Conservation (phyloP, 2,797 vertebrate species). For the Platalea minor region DNA sequence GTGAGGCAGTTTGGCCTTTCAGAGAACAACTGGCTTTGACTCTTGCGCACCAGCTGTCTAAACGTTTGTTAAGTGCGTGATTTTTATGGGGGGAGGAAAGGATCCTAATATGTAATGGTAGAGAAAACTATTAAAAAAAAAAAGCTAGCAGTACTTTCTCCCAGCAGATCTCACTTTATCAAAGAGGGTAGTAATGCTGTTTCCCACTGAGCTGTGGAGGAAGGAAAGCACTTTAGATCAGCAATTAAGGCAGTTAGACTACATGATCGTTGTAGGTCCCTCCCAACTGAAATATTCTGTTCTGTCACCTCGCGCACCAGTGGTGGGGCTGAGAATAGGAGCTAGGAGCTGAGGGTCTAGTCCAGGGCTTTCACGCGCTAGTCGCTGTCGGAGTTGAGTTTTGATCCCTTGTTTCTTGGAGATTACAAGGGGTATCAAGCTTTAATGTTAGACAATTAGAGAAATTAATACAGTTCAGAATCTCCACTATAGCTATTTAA, state of each 20-base stretch:
- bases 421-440: rapidly evolving
- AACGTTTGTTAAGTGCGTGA: background rate
- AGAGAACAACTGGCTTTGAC: conserved; percentile 36
- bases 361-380: background rate
- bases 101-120: background rate
- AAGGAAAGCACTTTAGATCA: background rate
- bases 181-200: background rate
- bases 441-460: background rate
- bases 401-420: conserved; percentile 52
- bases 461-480: background rate
- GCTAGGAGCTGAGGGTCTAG: background rate
- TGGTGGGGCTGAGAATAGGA: background rate
- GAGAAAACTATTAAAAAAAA: background rate
- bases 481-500: background rate
- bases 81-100: background rate
- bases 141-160: conserved; percentile 3
- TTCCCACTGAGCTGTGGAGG: background rate
- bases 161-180: background rate
- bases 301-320: background rate
- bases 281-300: background rate
- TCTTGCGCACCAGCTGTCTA: conserved; percentile 63
- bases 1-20: conserved; percentile 8
- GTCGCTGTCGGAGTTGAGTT: background rate
- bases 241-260: background rate
- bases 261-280: background rate